phyloP scores from a whole-genome alignment of 2,888 invertebrate species.

The Mimumesa dahlbomi region DNA sequence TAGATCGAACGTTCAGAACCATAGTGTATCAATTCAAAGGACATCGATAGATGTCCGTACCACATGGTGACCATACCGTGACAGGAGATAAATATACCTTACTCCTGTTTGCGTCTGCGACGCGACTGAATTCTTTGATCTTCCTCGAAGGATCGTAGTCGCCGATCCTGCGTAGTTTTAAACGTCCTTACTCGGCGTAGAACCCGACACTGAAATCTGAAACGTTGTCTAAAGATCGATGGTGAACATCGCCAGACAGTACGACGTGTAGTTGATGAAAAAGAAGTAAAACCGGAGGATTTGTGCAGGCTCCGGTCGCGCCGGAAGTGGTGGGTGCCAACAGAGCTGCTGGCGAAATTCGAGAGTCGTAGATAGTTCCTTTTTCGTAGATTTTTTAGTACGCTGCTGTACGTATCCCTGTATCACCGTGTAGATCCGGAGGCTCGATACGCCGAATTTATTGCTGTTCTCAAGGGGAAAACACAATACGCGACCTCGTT shows the following conservation, averaged over 20 bases:
- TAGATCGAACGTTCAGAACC: too few species aligned
- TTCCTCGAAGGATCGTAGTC: slow-evolving; percentile 41
- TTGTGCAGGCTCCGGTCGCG: slow-evolving; percentile 35
- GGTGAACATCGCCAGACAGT: slow-evolving; percentile 44
- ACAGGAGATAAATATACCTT: slow-evolving; percentile 24
- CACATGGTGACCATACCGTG: slow-evolving; percentile 39
- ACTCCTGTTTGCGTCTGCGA: slow-evolving; percentile 15
- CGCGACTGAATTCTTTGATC: slow-evolving; percentile 41
- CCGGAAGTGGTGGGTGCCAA: slow-evolving; percentile 63
- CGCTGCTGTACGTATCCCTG: slow-evolving; percentile 14
- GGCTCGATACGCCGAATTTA: slow-evolving; percentile 50
- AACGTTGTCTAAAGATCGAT: slow-evolving; percentile 60
- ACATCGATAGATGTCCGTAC: slow-evolving; percentile 19
- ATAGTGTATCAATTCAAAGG: too few species aligned
- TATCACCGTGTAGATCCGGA: slow-evolving; percentile 37
- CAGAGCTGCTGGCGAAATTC: slow-evolving; percentile 49
- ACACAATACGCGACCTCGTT: slow-evolving; percentile 24
- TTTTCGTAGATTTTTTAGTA: slow-evolving; percentile 35
- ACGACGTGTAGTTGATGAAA: slow-evolving; percentile 42
- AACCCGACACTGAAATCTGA: slow-evolving; percentile 61
- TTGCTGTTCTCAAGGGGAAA: slow-evolving; percentile 30
- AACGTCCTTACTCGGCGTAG: slow-evolving; percentile 24
- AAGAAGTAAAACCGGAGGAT: slow-evolving; percentile 47
- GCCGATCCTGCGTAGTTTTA: slow-evolving; percentile 14
- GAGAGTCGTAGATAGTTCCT: slow-evolving; percentile 41